Percentiles rank a stretch among this genome's conserved stretches.
Evolutionary conservation across 2,797 vertebrate species (phyloP).

Genomic region (Balearica regulorum): DNA sequence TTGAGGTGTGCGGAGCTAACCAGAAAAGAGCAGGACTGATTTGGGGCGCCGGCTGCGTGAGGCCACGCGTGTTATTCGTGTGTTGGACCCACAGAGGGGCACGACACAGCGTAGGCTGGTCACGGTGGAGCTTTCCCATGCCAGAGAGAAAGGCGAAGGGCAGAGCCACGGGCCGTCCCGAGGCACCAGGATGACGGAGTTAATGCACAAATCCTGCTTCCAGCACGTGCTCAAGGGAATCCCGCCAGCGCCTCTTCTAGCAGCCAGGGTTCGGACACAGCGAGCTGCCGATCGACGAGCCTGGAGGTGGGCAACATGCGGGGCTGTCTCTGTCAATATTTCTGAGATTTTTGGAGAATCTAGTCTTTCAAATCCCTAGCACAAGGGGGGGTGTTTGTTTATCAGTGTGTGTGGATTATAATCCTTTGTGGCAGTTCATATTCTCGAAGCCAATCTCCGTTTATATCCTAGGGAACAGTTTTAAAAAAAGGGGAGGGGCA

Average conservation of each 20-base stretch:
- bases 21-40: background rate
- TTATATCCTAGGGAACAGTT: background rate
- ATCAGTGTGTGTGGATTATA: background rate
- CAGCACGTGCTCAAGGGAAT: background rate
- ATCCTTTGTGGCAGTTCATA: background rate
- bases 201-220: background rate
- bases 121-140: background rate
- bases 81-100: background rate
- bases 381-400: background rate
- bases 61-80: background rate
- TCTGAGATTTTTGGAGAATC: background rate
- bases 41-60: background rate
- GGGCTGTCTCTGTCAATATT: background rate
- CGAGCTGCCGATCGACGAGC: background rate
- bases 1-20: background rate
- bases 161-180: fast-evolving
- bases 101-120: background rate
- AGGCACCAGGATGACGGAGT: background rate
- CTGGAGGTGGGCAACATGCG: background rate
- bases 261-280: background rate
- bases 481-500: background rate
- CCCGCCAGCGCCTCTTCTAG: background rate
- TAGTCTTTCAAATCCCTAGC: background rate
- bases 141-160: background rate
- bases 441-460: background rate